phyloP scores from a whole-genome alignment of 2,888 invertebrate genomes.

The Hipparchia semele region DNA sequence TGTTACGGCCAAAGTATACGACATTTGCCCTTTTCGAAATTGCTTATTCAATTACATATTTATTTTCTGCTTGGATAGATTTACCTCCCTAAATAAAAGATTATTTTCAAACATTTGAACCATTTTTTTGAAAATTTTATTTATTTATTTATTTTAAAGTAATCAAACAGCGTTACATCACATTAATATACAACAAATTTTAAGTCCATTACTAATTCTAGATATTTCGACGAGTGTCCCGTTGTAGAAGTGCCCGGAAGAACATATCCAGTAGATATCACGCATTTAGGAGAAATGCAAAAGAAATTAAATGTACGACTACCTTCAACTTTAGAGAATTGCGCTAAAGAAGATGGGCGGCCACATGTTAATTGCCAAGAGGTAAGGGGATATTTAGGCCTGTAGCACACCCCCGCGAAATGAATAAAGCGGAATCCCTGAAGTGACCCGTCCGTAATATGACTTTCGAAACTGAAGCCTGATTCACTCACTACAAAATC shows the following conservation, averaged over 20 bases:
- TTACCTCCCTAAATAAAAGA: no score
- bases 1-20: no score
- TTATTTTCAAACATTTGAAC: neutral
- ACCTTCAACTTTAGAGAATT: conserved; percentile 54
- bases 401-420: neutral
- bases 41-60: no score
- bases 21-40: no score
- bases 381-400: conserved; percentile 47
- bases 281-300: conserved; percentile 81
- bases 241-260: conserved; percentile 82
- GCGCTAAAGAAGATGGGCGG: conserved; percentile 59
- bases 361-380: conserved; percentile 78
- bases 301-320: conserved; percentile 54
- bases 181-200: no score
- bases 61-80: no score
- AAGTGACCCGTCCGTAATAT: no score
- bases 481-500: no score
- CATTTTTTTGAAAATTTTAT: conserved; percentile 19
- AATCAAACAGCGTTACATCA: no score
- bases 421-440: no score
- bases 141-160: no score
- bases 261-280: conserved; percentile 83
- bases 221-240: conserved; percentile 72
- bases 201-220: conserved; percentile 42
- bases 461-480: no score